phyloP scores from a whole-genome alignment of 2,113 vertebrate genomes.

The Saiga tatarica region DNA sequence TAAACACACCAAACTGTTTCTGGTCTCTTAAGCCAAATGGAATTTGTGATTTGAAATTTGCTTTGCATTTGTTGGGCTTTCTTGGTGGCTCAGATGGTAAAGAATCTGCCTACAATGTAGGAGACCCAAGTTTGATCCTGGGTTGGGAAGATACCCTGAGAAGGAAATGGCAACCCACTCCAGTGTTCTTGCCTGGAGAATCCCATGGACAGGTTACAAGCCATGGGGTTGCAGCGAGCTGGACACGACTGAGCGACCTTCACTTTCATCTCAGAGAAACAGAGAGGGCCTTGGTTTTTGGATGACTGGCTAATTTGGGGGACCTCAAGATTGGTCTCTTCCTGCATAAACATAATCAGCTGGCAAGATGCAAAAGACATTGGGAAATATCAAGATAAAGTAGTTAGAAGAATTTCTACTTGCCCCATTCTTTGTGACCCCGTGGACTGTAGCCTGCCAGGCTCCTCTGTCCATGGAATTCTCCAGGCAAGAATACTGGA shows the following conservation, averaged over 20 bases:
- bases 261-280: background rate
- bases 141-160: background rate
- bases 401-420: background rate
- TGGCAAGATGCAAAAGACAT: background rate
- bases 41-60: slow-evolving; percentile 28
- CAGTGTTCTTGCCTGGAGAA: background rate
- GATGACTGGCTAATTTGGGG: background rate
- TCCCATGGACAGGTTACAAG: background rate
- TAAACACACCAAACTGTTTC: slow-evolving; percentile 47
- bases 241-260: background rate
- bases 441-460: accelerated
- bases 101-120: background rate
- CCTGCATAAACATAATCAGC: background rate
- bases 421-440: background rate
- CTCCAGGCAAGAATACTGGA: background rate
- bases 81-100: background rate
- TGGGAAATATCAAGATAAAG: background rate
- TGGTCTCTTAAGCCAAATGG: slow-evolving; percentile 14
- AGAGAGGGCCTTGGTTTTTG: background rate
- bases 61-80: slow-evolving; percentile 24
- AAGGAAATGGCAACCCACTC: background rate
- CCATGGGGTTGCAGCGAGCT: background rate
- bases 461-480: background rate
- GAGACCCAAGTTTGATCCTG: background rate
- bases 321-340: background rate